Evolutionary conservation across 2,113 vertebrate species (phyloP).

Genomic region (Notarius lentiginosus): DNA sequence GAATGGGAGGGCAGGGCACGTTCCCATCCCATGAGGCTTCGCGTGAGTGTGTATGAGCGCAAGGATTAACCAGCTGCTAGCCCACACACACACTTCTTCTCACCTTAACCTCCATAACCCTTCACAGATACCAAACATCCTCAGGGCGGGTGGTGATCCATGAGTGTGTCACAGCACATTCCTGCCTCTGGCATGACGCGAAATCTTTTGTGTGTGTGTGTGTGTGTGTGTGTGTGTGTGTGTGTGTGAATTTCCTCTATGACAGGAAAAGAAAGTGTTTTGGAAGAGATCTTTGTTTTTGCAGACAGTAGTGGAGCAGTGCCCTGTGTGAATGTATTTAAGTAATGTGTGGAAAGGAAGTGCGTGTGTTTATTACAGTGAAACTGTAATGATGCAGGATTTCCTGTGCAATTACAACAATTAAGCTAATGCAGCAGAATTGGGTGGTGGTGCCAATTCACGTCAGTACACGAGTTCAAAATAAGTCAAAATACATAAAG

Average conservation of each 20-base stretch:
- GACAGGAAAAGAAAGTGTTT: conserved; percentile 52
- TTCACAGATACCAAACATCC: conserved; percentile 54
- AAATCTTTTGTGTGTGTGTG: conserved; percentile 76
- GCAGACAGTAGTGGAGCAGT: background rate
- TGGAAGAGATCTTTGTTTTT: conserved; percentile 35
- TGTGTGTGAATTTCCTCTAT: conserved; percentile 63
- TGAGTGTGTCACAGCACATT: conserved; percentile 53
- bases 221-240: conserved; percentile 47
- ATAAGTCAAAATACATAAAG: background rate
- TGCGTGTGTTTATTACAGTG: background rate
- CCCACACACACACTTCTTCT: conserved; percentile 29
- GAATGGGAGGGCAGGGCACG: conserved; percentile 25
- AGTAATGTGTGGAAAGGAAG: background rate
- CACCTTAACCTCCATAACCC: conserved; percentile 53
- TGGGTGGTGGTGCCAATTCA: background rate
- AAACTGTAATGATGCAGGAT: background rate
- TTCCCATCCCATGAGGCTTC: conserved; percentile 12
- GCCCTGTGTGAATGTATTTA: conserved; percentile 32
- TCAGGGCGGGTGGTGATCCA: conserved; percentile 47
- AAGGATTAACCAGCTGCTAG: conserved; percentile 49
- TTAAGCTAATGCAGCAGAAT: conserved; percentile 12
- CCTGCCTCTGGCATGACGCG: conserved; percentile 63
- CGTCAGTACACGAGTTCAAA: background rate
- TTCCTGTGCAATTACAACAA: background rate
- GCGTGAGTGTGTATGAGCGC: conserved; percentile 45